Conservation (phyloP, 2,113 vertebrate species). For the Zonotrichia leucophrys region DNA sequence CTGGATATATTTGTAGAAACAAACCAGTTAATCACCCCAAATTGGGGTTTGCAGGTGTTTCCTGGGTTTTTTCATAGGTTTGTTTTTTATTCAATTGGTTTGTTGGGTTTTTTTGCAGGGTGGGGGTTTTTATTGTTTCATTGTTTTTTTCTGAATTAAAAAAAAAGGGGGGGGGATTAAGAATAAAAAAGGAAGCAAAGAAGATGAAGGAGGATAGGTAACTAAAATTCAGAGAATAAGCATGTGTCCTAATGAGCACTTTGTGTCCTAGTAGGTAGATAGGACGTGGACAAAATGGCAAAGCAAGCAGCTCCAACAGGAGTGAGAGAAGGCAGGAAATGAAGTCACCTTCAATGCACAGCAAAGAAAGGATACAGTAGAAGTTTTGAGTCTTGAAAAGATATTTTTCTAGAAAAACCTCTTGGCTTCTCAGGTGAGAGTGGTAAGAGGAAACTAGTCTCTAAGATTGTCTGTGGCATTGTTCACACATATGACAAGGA, state of each 20-base stretch:
- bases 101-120: fast-evolving
- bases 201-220: not conserved
- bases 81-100: not conserved
- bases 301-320: not conserved
- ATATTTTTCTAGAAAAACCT: not conserved
- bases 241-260: not conserved
- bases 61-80: fast-evolving
- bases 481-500: not conserved
- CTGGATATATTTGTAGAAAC: not conserved
- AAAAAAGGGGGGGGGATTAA: not conserved
- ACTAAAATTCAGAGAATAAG: not conserved
- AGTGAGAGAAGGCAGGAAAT: not conserved
- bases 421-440: not conserved
- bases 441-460: not conserved
- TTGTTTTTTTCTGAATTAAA: not conserved
- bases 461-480: not conserved
- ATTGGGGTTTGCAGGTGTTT: not conserved
- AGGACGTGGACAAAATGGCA: not conserved
- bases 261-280: not conserved
- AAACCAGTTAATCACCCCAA: fast-evolving
- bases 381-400: not conserved
- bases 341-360: not conserved
- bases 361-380: not conserved
- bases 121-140: not conserved
- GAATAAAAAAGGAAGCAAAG: not conserved